Conservation (phyloP, 2,797 vertebrate species). For the Podarcis siculus region DNA sequence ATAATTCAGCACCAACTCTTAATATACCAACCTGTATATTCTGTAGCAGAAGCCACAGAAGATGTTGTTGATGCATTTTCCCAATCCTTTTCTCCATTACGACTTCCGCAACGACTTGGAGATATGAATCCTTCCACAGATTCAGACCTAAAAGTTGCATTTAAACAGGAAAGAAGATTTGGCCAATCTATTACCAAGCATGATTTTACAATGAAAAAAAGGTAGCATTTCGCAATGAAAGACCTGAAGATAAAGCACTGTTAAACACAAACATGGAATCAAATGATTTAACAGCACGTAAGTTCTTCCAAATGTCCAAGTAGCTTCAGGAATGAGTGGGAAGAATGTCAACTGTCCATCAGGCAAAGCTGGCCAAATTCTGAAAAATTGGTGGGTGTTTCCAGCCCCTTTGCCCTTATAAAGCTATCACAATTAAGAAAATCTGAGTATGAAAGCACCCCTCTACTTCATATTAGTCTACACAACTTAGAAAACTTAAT, state of each 20-base stretch:
- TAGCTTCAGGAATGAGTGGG: not conserved
- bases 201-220: not conserved
- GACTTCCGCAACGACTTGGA: conserved; percentile 90
- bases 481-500: not conserved
- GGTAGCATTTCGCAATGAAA: not conserved
- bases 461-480: not conserved
- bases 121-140: conserved; percentile 95
- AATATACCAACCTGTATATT: conserved; percentile 89
- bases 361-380: not conserved
- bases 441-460: not conserved
- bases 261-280: not conserved
- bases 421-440: not conserved
- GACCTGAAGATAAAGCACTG: not conserved
- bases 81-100: conserved; percentile 98
- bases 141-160: conserved; percentile 84
- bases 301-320: not conserved
- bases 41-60: conserved; percentile 94
- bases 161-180: not conserved
- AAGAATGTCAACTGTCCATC: not conserved
- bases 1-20: too few species aligned
- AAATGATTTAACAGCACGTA: not conserved
- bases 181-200: not conserved
- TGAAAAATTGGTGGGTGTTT: too few species aligned
- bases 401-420: not conserved
- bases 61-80: conserved; percentile 97